A percentile compares a stretch with the other conserved stretches of the same genome.
Conservation (phyloP, 2,888 invertebrate genomes). For the Latheticus oryzae region DNA sequence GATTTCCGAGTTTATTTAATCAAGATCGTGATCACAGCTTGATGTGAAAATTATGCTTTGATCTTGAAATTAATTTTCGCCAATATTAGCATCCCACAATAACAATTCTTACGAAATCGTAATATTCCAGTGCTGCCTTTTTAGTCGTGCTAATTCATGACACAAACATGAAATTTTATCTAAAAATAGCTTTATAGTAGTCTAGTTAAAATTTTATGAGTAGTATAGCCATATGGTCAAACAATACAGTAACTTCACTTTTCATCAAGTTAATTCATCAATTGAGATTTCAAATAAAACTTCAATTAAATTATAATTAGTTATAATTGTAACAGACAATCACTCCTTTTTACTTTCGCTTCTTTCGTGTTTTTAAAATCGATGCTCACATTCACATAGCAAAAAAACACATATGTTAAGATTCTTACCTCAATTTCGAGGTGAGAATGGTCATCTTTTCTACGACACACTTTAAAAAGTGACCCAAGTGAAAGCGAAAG, state of each 20-base stretch:
- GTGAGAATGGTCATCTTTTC: constrained; percentile 17
- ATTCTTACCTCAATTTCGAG: too few relatives aligned
- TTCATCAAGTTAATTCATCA: too few relatives aligned
- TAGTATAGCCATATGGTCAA: neutral
- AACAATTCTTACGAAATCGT: neutral
- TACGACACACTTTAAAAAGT: constrained; percentile 20
- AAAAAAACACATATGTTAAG: constrained; percentile 7
- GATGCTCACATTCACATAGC: too few relatives aligned
- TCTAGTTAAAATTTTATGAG: constrained; percentile 1
- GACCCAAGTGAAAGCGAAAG: constrained; percentile 25
- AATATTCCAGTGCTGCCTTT: too few relatives aligned
- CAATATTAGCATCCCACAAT: neutral
- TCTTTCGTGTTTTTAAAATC: too few relatives aligned
- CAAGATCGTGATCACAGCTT: too few relatives aligned
- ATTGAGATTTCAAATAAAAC: too few relatives aligned
- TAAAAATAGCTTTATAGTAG: constrained; percentile 4
- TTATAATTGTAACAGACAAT: too few relatives aligned
- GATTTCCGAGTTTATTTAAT: constrained; percentile 3
- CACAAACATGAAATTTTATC: neutral
- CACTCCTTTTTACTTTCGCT: too few relatives aligned
- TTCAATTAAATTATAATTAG: too few relatives aligned
- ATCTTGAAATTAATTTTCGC: constrained; percentile 2
- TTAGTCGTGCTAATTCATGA: neutral
- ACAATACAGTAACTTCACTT: too few relatives aligned
- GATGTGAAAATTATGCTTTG: constrained; percentile 5